Conservation (phyloP, 2,888 invertebrate genomes). For the Rhodophaea formosa region DNA sequence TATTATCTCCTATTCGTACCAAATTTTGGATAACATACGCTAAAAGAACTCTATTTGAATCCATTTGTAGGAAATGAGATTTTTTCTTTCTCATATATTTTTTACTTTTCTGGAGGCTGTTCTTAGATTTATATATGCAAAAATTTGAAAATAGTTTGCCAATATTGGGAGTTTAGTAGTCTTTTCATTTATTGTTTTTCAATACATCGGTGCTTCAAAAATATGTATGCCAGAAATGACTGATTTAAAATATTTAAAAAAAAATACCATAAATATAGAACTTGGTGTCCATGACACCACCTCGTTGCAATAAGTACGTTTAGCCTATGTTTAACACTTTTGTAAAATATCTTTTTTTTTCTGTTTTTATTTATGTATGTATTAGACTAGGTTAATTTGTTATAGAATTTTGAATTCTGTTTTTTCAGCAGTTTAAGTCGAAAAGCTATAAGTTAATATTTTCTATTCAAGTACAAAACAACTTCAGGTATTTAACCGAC, state of each 20-base stretch:
- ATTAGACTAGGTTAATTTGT: slow-evolving; percentile 41
- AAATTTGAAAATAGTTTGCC: too few relatives aligned
- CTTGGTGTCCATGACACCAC: slow-evolving; percentile 56
- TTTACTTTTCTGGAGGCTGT: too few relatives aligned
- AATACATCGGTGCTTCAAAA: slow-evolving; percentile 2
- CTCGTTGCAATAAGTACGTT: slow-evolving; percentile 69
- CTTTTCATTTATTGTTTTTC: background rate
- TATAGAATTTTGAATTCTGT: slow-evolving; percentile 40
- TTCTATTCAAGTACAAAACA: slow-evolving; percentile 36
- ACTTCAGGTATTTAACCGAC: slow-evolving; percentile 10
- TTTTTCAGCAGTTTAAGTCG: slow-evolving; percentile 22
- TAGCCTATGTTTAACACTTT: slow-evolving; percentile 38
- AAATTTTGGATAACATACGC: too few relatives aligned
- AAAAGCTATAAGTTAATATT: slow-evolving; percentile 26
- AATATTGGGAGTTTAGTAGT: too few relatives aligned
- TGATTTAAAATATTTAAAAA: slow-evolving; percentile 38
- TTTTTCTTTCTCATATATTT: too few relatives aligned
- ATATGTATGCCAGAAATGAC: slow-evolving; percentile 43
- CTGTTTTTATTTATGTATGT: slow-evolving; percentile 54
- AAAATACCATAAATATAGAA: slow-evolving; percentile 37
- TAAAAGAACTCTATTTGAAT: too few relatives aligned
- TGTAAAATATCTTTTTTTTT: slow-evolving; percentile 57
- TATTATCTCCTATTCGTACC: too few relatives aligned
- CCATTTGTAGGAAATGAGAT: too few relatives aligned
- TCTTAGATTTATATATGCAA: too few relatives aligned